Evolutionary conservation across 2,113 vertebrate genomes (phyloP).

Genomic region (Neopipo cinnamomea): DNA sequence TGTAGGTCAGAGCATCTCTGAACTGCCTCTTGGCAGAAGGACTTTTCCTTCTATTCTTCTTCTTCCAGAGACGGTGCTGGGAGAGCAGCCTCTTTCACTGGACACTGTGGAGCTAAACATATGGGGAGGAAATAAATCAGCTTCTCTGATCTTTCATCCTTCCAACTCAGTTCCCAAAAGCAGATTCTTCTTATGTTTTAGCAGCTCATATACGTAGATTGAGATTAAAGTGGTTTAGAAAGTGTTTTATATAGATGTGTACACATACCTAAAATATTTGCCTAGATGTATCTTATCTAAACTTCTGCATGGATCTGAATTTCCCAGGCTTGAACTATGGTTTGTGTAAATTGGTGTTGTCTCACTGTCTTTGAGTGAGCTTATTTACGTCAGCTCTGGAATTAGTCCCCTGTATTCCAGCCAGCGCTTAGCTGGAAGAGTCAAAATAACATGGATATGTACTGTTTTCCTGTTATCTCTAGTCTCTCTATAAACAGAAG

Average conservation of each 20-base stretch:
- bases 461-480: slow-evolving; percentile 45
- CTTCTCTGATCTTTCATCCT: not conserved
- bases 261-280: slow-evolving; percentile 49
- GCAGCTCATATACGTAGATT: not conserved
- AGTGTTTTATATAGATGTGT: slow-evolving; percentile 56
- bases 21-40: not conserved
- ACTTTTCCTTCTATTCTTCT: not conserved
- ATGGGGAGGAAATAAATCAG: not conserved
- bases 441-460: slow-evolving; percentile 29
- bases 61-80: not conserved
- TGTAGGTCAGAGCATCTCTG: not conserved
- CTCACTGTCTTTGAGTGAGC: slow-evolving; percentile 37
- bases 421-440: slow-evolving; percentile 30
- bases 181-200: not conserved
- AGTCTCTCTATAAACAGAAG: slow-evolving; percentile 39
- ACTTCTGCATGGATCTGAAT: not conserved
- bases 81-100: not conserved
- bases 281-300: slow-evolving; percentile 58
- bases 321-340: slow-evolving; percentile 40
- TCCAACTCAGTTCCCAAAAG: not conserved
- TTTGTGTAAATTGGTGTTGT: slow-evolving; percentile 43
- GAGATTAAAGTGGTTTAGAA: slow-evolving; percentile 34
- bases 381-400: slow-evolving; percentile 56
- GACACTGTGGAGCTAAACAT: not conserved
- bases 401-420: slow-evolving; percentile 27